Conservation (phyloP, 2,113 vertebrate species). For the Baryphthengus martii region DNA sequence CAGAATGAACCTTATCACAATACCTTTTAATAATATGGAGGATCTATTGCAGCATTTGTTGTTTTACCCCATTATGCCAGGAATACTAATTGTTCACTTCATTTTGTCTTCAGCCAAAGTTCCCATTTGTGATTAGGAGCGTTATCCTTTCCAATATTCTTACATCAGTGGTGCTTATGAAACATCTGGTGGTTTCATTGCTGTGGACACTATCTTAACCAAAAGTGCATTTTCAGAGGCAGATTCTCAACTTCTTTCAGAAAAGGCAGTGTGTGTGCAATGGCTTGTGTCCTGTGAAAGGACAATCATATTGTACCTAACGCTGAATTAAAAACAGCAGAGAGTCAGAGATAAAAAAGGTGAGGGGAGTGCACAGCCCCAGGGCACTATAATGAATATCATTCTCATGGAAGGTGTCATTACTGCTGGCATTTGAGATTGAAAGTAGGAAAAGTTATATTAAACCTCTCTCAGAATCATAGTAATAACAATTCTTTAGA, state of each 20-base stretch:
- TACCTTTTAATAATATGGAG: constrained; percentile 49
- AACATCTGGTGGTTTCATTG: not conserved
- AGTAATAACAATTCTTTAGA: constrained; percentile 25
- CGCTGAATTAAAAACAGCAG: not conserved
- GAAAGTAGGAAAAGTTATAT: constrained; percentile 16
- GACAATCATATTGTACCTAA: not conserved
- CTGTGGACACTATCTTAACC: not conserved
- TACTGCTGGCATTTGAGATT: constrained; percentile 37
- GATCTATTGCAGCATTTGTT: constrained; percentile 4
- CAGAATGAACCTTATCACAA: constrained; percentile 38
- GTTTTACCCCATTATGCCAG: not conserved
- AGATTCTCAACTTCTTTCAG: not conserved
- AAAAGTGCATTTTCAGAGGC: not conserved
- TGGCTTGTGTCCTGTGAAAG: not conserved
- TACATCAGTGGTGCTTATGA: not conserved
- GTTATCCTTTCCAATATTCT: not conserved
- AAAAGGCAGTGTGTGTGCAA: not conserved
- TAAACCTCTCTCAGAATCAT: not conserved
- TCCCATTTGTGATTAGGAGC: not conserved
- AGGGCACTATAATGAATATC: not conserved
- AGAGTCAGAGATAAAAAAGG: constrained; percentile 13
- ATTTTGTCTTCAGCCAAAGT: constrained; percentile 34
- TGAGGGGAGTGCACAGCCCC: not conserved
- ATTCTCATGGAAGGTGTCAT: constrained; percentile 9
- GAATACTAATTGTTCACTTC: constrained; percentile 39